A percentile compares a stretch with the other conserved stretches of the same genome.
Evolutionary conservation across 2,888 invertebrate genomes (phyloP).

Genomic region (Tethea ocularis): DNA sequence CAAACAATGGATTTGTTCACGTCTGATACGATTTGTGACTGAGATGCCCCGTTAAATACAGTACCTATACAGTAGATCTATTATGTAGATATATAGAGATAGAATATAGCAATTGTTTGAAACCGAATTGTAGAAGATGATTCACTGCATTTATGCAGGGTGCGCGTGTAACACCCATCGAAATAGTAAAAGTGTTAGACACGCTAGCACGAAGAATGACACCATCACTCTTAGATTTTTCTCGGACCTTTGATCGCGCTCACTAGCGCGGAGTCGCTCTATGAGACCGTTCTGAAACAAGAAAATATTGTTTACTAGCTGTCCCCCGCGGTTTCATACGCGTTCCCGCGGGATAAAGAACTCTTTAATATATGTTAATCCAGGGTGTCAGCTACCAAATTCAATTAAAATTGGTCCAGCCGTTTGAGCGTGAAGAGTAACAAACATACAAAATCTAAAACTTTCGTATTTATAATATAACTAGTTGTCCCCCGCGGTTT

Average conservation of each 20-base stretch:
- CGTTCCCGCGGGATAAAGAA: too few species aligned
- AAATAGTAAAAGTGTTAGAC: conserved; percentile 62
- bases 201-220: conserved; percentile 63
- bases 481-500: too few species aligned
- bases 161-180: conserved; percentile 73
- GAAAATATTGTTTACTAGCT: conserved; percentile 15
- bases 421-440: too few species aligned
- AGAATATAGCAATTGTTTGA: not conserved
- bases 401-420: too few species aligned
- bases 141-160: conserved; percentile 48
- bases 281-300: conserved; percentile 72
- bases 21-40: too few species aligned
- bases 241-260: conserved; percentile 71
- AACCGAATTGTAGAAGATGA: conserved; percentile 21
- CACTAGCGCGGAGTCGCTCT: conserved; percentile 71
- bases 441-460: too few species aligned
- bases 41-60: too few species aligned
- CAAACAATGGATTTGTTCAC: not conserved
- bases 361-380: too few species aligned
- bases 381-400: too few species aligned
- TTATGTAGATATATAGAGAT: not conserved
- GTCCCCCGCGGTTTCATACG: too few species aligned
- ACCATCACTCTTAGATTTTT: conserved; percentile 70
- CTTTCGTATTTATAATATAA: too few species aligned
- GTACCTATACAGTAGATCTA: too few species aligned